phyloP scores from a whole-genome alignment of 2,113 vertebrate species.

The Mobula birostris region DNA sequence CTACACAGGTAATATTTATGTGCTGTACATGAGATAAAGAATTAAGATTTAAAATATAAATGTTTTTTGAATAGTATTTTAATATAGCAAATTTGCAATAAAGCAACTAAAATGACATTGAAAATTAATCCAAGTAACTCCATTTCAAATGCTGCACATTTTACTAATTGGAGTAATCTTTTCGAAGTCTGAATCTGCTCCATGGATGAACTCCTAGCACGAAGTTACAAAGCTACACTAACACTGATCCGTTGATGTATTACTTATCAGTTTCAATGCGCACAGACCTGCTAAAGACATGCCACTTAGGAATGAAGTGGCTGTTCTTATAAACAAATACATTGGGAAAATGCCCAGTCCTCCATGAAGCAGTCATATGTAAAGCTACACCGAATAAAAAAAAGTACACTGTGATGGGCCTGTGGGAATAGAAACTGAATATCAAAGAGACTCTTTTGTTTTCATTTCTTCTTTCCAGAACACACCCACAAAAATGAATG shows the following conservation, averaged over 20 bases:
- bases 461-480: neutral
- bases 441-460: neutral
- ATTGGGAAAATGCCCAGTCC: neutral
- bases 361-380: neutral
- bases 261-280: neutral
- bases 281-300: neutral
- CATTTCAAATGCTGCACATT: neutral
- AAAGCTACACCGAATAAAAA: neutral
- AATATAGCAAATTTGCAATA: neutral
- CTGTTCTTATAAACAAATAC: neutral
- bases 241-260: neutral
- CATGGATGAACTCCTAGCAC: neutral
- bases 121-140: neutral
- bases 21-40: neutral
- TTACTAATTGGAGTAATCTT: neutral
- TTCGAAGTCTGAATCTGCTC: neutral
- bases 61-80: conserved; percentile 11
- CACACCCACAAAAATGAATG: neutral
- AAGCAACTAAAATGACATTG: neutral
- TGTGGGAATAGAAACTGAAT: neutral
- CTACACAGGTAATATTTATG: neutral
- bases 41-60: neutral
- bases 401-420: neutral
- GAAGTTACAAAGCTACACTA: neutral
- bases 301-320: neutral